Evolutionary conservation across 2,113 vertebrate genomes (phyloP).

Genomic region (Xenus cinereus): DNA sequence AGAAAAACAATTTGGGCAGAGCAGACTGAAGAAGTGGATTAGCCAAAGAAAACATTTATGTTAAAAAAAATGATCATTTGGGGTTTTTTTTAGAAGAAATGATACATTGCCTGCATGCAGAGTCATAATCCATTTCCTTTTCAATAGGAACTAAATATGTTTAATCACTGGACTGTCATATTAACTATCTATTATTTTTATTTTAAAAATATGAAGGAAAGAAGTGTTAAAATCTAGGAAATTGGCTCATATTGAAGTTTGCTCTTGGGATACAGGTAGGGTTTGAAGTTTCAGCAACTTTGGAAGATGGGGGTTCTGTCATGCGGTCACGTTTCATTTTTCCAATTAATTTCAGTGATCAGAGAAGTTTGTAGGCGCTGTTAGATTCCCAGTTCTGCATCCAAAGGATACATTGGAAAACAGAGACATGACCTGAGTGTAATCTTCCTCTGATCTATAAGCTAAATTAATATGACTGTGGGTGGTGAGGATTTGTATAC

Average conservation of each 20-base stretch:
- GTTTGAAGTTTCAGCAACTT: neutral
- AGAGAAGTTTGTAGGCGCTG: neutral
- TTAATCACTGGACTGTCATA: constrained; percentile 52
- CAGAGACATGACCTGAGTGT: neutral
- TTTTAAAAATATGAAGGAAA: constrained; percentile 27
- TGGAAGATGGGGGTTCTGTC: neutral
- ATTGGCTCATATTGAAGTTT: constrained; percentile 4
- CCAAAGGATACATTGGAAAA: neutral
- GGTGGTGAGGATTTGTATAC: neutral
- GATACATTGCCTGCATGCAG: neutral
- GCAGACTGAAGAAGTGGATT: constrained; percentile 26
- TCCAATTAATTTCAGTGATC: neutral
- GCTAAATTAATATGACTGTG: neutral
- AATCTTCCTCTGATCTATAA: neutral
- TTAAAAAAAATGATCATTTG: constrained; percentile 10
- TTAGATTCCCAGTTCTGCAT: neutral
- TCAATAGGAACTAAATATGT: constrained; percentile 50
- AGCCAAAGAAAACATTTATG: constrained; percentile 36
- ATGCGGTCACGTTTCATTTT: neutral
- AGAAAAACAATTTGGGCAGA: constrained; percentile 40
- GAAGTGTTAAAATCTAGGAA: neutral
- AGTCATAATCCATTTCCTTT: constrained; percentile 63
- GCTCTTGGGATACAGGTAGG: neutral
- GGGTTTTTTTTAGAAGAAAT: neutral
- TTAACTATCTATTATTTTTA: constrained; percentile 52